Evolutionary conservation across 2,113 vertebrate genomes (phyloP), one percentile per base, ranked within the genome.

Genomic region (Odocoileus virginianus): DNA sequence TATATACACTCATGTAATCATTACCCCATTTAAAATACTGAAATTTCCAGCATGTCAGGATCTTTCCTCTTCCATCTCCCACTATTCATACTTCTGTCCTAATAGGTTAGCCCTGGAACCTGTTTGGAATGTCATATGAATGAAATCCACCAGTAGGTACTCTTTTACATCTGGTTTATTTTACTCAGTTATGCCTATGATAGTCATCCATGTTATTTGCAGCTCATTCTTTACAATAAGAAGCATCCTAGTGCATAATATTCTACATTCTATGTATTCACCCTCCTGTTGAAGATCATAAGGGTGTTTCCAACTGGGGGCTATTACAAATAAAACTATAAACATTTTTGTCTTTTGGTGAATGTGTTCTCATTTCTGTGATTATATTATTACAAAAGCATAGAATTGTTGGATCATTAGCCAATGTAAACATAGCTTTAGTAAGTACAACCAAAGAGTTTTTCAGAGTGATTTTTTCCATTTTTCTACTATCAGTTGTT

Each of bases 301-400:
- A 19, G 21, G 16, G 61, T 93, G 15, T 54, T 95, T 86, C n/a
- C 58, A 91, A 19, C 3, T 91, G 8, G 47, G 76, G 47, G 19
- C 17, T 61, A 67, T 76, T 25, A 97, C 30, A 89, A 92, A 87
- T 89, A 92, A 89, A 96, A 74, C 17, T 54, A 40, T 28, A 96
- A 89, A 55, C 40, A 92, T 58, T 64, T 94, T 94, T 64, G 7
- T 58, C n/a, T 90, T 87, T 54, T 52, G 33, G 79, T 57, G 28
- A 96, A 93, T 82, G 50, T 81, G 57, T 21, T 50, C 19, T 94
- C 17, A 30, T 94, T 94, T 78, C 15, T 60, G 17, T 76, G 54
- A 52, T 19, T 15, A 91, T 30, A 91, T 25, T 43, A 76, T 43
- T 76, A 43, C 15, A 61, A 67, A 86, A 64, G 3, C 52, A 10